Base-by-base conservation (phyloP, 2,888 invertebrate species). In the Pseudoips prasinana region DNA sequence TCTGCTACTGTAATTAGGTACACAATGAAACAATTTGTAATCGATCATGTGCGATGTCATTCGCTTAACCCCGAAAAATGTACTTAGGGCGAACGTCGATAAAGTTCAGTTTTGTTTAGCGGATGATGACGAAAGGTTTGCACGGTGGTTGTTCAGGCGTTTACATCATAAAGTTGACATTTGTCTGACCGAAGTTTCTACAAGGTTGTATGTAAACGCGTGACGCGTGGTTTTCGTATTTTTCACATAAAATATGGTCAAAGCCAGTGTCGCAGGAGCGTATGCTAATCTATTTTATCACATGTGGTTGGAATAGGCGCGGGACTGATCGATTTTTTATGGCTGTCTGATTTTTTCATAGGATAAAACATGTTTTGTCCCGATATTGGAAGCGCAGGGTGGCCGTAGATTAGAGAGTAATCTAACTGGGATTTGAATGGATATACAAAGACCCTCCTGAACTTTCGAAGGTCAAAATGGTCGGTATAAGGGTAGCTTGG, bases 201-300 rank as follows among this genome's bases (percentile, higher is more conserved):
- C 37, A 53, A 53, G 40, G 55, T 52, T 43, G 33, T 40, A 27
- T 33, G 43, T 35, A 54, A 58, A 55, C 60, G 63, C 24, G 29
- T 30, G 47, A 54, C 51, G 62, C 56, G 57, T 68, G 64, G 64
- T 65, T 65, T 67, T 62, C 65, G 64, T 64, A 64, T 61, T 64
- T 70, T 63, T 54, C 62, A 58, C 65, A 70, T 75, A 73, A 73
- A 77, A 73, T 69, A 72, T 65, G 60, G 49, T 48, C 40, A 43
- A 36, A 57, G 60, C 51, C 56, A 41, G 49, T 59, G 57, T 56
- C 54, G 54, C 55, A 53, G 64, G 63, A 68, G 58, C 24, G 35
- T 75, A 75, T 76, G 75, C 67, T 76, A 78, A 78, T 73, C 68
- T 65, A 69, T 73, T 79, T 74, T 77, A 73, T 76, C 60, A 62